Evolutionary conservation across 2,888 invertebrate genomes (phyloP).

Genomic region (Chrysina gloriosa): DNA sequence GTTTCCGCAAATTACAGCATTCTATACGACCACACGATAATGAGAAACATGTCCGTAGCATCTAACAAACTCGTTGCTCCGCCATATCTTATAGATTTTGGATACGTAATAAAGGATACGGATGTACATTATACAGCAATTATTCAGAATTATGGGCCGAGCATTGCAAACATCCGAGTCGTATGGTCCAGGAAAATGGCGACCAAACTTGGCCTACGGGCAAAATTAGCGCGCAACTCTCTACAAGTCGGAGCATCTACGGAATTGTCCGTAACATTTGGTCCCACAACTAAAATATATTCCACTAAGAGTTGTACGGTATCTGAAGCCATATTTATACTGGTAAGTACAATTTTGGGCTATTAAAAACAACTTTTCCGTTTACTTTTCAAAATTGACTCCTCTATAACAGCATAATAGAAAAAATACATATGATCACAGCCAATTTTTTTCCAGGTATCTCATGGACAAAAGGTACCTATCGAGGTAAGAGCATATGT

Average conservation of each 20-base stretch:
- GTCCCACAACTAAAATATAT: constrained; percentile 66
- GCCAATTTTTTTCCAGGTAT: constrained; percentile 59
- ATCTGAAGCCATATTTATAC: constrained; percentile 65
- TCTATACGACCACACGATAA: constrained; percentile 56
- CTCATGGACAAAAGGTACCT: constrained; percentile 71
- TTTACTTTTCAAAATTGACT: constrained; percentile 9
- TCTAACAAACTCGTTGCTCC: constrained; percentile 58
- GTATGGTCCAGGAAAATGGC: constrained; percentile 49
- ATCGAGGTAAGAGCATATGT: constrained; percentile 69
- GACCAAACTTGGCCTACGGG: constrained; percentile 47
- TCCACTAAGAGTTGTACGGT: constrained; percentile 65
- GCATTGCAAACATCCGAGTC: constrained; percentile 65
- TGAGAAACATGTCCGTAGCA: constrained; percentile 37
- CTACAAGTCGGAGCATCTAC: constrained; percentile 67
- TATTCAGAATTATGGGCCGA: constrained; percentile 71
- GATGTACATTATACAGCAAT: constrained; percentile 66
- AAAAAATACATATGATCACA: too few relatives aligned
- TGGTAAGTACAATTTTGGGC: constrained; percentile 60
- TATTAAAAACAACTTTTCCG: constrained; percentile 1
- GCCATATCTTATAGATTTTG: constrained; percentile 70
- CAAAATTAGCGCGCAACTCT: constrained; percentile 61
- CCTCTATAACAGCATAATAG: too few relatives aligned
- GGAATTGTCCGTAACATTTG: constrained; percentile 68
- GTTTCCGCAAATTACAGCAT: constrained; percentile 65
- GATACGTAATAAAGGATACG: constrained; percentile 67